Evolutionary conservation across 2,797 vertebrate genomes (phyloP), one percentile per base, ranked within the genome.

Genomic region (Pseudocheirus occidentalis): DNA sequence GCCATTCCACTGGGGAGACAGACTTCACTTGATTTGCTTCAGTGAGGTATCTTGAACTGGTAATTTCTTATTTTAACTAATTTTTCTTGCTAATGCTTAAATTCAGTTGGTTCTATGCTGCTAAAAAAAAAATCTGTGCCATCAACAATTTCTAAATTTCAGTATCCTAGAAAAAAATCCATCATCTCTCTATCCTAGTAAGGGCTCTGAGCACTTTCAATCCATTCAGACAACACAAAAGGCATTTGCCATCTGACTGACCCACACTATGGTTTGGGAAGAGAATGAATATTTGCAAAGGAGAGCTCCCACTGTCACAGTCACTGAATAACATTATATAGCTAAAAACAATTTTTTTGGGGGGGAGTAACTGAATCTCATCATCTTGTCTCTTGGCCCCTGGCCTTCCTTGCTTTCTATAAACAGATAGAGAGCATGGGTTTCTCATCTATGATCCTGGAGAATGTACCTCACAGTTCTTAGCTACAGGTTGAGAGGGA

Each of bases 361-460:
- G 52, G 46, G 46, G 73, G n/a, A n/a, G 21, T 87, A 50, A 50
- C 9, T 87, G 73, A 87, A 50, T 87, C 24, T 87, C 40, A 46
- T 50, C 9, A 24, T 50, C 73, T 24, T 50, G 21, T 87, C 40
- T 87, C 73, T 27, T 87, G 73, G 40, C 7, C 40, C 46, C 21
- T 87, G 40, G 21, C 21, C 40, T 87, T 11, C 73, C 73, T 87
- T 50, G 9, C 73, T 24, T 81, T 21, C 18, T 81, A 5, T 66
- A 73, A 62, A 34, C 29, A 62, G 59, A 62, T 34, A 62, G 34
- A 5, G 5, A 73, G 14, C 34, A 73, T 87, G 73, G 21, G 11
- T 87, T 73, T 73, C 18, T 29, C n/a, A 27, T 46, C 93, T 59
- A 93, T 95, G 96, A 94, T 53, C 40, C 55, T 31, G 14, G 95